phyloP scores from a whole-genome alignment of 2,888 invertebrate species.

The Drosophila acutilabella region DNA sequence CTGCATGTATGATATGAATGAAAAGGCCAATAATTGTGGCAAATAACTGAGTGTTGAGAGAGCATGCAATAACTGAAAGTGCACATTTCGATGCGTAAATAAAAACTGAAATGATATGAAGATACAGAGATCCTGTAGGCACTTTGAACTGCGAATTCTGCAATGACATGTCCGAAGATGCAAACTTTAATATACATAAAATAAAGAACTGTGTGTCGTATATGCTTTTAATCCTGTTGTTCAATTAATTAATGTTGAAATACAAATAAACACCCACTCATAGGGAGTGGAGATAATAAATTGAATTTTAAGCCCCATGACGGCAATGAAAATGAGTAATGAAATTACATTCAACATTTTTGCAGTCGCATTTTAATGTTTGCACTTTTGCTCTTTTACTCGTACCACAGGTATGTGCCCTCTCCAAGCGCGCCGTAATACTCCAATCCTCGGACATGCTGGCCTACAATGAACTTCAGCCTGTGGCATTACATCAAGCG shows the following conservation, averaged over 20 bases:
- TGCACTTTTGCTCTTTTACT: conserved; percentile 34
- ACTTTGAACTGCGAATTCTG: conserved; percentile 1
- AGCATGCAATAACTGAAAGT: conserved; percentile 51
- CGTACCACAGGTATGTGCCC: conserved; percentile 89
- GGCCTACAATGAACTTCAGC: conserved; percentile 83
- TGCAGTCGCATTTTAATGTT: conserved; percentile 36
- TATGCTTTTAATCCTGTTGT: conserved; percentile 67
- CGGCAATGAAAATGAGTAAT: conserved; percentile 49
- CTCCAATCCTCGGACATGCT: conserved; percentile 86
- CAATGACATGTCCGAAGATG: conserved; percentile 22
- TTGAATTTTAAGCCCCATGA: conserved; percentile 62
- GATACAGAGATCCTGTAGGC: background rate
- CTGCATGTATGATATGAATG: conserved; percentile 18
- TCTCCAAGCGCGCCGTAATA: conserved; percentile 88
- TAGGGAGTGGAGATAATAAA: conserved; percentile 57
- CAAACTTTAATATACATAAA: background rate
- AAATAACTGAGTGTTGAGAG: conserved; percentile 44
- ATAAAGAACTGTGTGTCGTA: conserved; percentile 28
- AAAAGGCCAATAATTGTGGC: conserved; percentile 25
- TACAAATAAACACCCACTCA: conserved; percentile 57
- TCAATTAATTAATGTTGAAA: conserved; percentile 74
- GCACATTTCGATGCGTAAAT: conserved; percentile 50
- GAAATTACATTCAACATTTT: conserved; percentile 52
- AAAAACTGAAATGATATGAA: conserved; percentile 10
- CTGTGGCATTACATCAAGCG: conserved; percentile 61